Base-by-base conservation (phyloP, 1,140 invertebrate species). In the Tetramorium simillimum region DNA sequence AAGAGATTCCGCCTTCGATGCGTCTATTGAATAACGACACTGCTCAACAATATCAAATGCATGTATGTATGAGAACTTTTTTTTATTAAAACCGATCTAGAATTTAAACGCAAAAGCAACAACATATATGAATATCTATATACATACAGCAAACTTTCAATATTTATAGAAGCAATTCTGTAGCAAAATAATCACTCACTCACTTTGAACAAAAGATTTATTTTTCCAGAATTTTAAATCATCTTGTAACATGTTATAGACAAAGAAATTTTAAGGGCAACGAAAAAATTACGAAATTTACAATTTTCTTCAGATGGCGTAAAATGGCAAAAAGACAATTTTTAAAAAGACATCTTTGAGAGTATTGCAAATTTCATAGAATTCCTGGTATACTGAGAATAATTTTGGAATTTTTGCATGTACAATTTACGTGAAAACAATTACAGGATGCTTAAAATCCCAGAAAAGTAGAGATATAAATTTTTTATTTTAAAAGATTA, bases 1-100 rank as follows among this genome's bases (percentile, higher is more conserved):
- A 84, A 84, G 40, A 46, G 18, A n/a, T 84, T 73, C 40, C 40
- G 24, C 46, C 40, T 72, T 58, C 53, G 69, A 40, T 5, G 6
- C 2, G 37, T 43, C 4, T 56, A 73, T 82, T 60, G 53, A 82
- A 72, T 65, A 81, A 81, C 46, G 21, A 72, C 37, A 37, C 10
- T 82, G 16, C 24, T 70, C 53, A n/a, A 72, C n/a, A 73, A 51
- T 33, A 37, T 58, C 56, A 16, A 24, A 40, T 21, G 10, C 43
- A 33, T 43, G 10, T 60, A 33, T 43, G 40, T 33, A 14, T 21
- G 18, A 73, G 24, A 73, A 75, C 10, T 21, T 46, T 58, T 43
- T 78, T 51, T 40, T 51, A 37, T 21, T 18, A 69, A 73, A 72
- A 56, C 18, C 16, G 6, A 46, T 72, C 28, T 28, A 40, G 7